Conservation (phyloP, 2,888 invertebrate species). For the Epirrhoe alternata region DNA sequence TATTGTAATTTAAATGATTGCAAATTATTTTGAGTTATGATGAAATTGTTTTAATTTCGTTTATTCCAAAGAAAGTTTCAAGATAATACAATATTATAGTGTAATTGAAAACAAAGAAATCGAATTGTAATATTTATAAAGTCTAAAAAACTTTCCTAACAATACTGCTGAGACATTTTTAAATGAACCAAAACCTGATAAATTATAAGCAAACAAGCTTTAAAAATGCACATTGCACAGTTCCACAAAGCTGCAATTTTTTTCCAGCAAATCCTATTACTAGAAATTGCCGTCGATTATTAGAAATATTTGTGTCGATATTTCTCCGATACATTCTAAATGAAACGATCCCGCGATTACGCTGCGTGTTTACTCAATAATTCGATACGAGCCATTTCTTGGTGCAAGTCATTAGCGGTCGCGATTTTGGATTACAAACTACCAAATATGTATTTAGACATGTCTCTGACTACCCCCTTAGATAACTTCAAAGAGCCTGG, state of each 20-base stretch:
- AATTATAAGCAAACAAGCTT: conserved; percentile 33
- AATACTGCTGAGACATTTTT: too few species aligned
- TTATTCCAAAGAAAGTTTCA: too few species aligned
- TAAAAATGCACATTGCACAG: neutral
- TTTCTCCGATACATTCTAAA: conserved; percentile 73
- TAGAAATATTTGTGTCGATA: conserved; percentile 71
- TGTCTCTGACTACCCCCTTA: too few species aligned
- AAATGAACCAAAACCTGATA: conserved; percentile 11
- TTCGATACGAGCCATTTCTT: conserved; percentile 72
- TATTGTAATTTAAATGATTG: too few species aligned
- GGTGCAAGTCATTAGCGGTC: conserved; percentile 46
- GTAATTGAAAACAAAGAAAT: too few species aligned
- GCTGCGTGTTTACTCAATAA: conserved; percentile 83
- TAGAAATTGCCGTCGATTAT: conserved; percentile 67
- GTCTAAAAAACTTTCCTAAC: too few species aligned
- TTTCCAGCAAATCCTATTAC: conserved; percentile 61
- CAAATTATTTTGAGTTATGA: too few species aligned
- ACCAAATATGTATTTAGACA: too few species aligned
- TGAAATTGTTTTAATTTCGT: too few species aligned
- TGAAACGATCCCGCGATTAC: conserved; percentile 79
- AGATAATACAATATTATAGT: too few species aligned
- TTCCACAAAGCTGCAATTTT: conserved; percentile 39
- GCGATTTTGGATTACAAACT: conserved; percentile 45
- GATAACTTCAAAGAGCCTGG: too few species aligned
- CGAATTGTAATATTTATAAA: too few species aligned